These are phyloP conservation scores for Xestia c-nigrum DNA, from an alignment of 2,888 invertebrate species.

Conservation along the genomic window DNA sequence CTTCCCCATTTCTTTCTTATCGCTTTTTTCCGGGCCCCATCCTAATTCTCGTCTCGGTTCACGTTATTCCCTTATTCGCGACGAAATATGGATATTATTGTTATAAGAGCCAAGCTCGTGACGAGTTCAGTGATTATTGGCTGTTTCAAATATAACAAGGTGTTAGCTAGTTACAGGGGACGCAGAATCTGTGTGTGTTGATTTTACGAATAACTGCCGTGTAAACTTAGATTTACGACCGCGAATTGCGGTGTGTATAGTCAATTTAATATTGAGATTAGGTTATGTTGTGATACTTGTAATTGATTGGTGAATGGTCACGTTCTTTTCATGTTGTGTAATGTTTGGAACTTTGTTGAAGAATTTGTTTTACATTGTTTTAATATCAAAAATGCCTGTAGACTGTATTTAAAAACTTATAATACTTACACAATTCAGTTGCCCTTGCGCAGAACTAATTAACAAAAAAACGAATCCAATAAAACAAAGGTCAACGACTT, in stretches of 20 bases:
- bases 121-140: slow-evolving; percentile 71
- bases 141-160: slow-evolving; percentile 67
- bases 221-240: slow-evolving; percentile 39
- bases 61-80: slow-evolving; percentile 87
- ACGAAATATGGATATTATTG: slow-evolving; percentile 89
- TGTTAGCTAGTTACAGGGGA: slow-evolving; percentile 51
- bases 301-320: slow-evolving; percentile 35
- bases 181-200: slow-evolving; percentile 57
- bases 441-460: too few species aligned
- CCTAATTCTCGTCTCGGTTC: slow-evolving; percentile 81
- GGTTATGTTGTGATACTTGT: slow-evolving; percentile 18
- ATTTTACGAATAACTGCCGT: slow-evolving; percentile 61
- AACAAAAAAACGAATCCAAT: too few species aligned
- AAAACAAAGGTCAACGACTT: too few species aligned
- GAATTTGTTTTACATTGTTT: background rate
- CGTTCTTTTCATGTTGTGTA: slow-evolving; percentile 13
- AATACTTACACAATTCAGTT: too few species aligned
- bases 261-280: slow-evolving; percentile 55
- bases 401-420: background rate
- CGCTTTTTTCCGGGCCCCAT: slow-evolving; percentile 76
- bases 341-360: background rate
- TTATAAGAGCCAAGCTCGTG: slow-evolving; percentile 85
- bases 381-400: too few species aligned
- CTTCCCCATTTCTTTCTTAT: background rate
- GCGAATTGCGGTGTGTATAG: slow-evolving; percentile 23